Conservation (phyloP, 1,140 invertebrate species). For the Rhizoglyphus robini region DNA sequence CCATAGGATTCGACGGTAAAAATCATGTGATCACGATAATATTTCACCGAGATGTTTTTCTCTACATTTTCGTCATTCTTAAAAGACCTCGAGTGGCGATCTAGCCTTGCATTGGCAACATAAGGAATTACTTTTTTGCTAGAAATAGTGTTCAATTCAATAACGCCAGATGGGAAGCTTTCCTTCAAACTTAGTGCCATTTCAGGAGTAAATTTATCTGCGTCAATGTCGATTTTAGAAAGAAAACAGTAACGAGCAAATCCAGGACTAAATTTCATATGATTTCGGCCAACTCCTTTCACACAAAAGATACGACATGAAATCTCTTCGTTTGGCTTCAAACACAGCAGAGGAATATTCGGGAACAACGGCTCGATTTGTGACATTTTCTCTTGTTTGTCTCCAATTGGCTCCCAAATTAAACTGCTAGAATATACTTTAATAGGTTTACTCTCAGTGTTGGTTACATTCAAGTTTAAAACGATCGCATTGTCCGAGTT, state of each 20-base stretch:
- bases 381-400: not conserved
- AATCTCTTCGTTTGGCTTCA: constrained; percentile 14
- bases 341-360: not conserved
- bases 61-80: not conserved
- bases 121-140: not conserved
- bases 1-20: constrained; percentile 16
- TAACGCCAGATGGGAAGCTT: constrained; percentile 6
- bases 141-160: not conserved
- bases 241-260: constrained; percentile 3
- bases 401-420: constrained; percentile 6
- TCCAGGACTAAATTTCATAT: constrained; percentile 15
- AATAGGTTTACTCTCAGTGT: not conserved
- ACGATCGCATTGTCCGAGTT: constrained; percentile 6
- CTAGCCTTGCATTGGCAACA: constrained; percentile 1
- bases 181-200: not conserved
- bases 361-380: not conserved
- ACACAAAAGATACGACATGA: not conserved
- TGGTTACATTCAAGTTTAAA: not conserved
- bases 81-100: constrained; percentile 1
- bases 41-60: not conserved
- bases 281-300: not conserved
- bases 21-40: constrained; percentile 13
- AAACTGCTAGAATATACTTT: not conserved
- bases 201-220: not conserved
- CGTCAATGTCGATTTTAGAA: not conserved